Conservation (phyloP, 2,888 invertebrate genomes). For the Parapristionchus giblindavisi region DNA sequence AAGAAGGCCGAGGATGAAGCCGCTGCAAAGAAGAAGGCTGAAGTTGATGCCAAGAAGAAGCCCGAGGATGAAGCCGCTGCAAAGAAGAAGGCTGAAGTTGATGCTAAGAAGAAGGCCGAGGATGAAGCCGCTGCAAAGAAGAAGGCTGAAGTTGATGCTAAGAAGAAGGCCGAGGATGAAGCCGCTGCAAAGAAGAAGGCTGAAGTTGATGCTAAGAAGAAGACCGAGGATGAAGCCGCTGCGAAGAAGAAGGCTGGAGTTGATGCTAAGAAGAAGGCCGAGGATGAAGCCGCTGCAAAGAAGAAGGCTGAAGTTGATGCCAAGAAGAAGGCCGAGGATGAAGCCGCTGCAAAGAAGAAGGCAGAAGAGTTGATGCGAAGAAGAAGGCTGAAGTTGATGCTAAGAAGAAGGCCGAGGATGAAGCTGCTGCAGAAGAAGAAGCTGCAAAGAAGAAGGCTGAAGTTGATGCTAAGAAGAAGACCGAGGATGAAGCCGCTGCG, state of each 20-base stretch:
- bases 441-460: background rate
- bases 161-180: conserved; percentile 30
- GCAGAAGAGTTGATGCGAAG: background rate
- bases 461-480: conserved; percentile 31
- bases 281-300: conserved; percentile 21
- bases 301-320: background rate
- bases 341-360: background rate
- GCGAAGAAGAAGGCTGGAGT: conserved; percentile 21
- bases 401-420: background rate
- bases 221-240: conserved; percentile 19
- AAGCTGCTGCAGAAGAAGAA: too few relatives aligned
- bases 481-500: conserved; percentile 31
- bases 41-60: conserved; percentile 35
- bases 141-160: conserved; percentile 21
- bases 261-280: conserved; percentile 29
- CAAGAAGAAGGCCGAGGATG: background rate
- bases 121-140: conserved; percentile 36
- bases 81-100: conserved; percentile 32
- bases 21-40: conserved; percentile 26
- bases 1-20: too few relatives aligned
- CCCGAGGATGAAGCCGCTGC: conserved; percentile 30
- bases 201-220: conserved; percentile 17
- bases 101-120: conserved; percentile 37
- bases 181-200: conserved; percentile 33
- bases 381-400: background rate